Percentiles rank a stretch among this genome's conserved stretches.
Evolutionary conservation across 2,888 invertebrate species (phyloP).

Genomic region (Acheta domesticus): DNA sequence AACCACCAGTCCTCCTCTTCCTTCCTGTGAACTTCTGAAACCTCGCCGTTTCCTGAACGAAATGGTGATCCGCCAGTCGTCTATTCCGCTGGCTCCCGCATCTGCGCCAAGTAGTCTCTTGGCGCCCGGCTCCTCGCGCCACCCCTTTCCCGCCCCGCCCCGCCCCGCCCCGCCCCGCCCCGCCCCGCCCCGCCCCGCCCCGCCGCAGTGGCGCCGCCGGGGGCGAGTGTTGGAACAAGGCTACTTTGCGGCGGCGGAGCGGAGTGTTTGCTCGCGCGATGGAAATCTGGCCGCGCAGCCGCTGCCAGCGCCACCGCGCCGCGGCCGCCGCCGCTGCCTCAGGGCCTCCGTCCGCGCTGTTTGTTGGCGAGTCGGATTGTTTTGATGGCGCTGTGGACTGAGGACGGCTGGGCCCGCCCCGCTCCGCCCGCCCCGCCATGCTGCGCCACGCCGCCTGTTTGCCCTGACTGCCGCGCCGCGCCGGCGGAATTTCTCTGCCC

Average conservation of each 20-base stretch:
- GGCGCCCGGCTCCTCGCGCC: background rate
- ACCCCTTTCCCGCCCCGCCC: background rate
- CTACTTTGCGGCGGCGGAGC: constrained; percentile 8
- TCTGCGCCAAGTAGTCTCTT: too few species aligned
- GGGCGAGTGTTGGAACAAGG: constrained; percentile 18
- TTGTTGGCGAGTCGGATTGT: constrained; percentile 10
- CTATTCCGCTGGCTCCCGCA: too few species aligned
- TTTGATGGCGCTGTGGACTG: constrained; percentile 18
- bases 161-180: background rate
- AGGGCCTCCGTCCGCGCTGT: background rate
- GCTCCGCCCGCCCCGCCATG: too few species aligned
- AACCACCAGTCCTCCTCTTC: too few species aligned
- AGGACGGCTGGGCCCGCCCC: background rate
- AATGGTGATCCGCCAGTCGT: too few species aligned
- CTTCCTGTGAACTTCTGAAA: too few species aligned
- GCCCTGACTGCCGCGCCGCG: too few species aligned
- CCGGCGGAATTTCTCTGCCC: too few species aligned
- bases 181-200: background rate
- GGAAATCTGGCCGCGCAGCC: background rate
- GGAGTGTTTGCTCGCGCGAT: constrained; percentile 9
- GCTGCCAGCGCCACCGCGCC: background rate
- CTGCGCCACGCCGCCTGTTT: too few species aligned
- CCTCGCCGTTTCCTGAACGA: too few species aligned
- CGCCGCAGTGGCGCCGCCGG: background rate
- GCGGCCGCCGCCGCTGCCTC: background rate